Evolutionary conservation across 2,888 invertebrate genomes (phyloP), one percentile per base, ranked within the genome.

Genomic region (Oligia fasciuncula): DNA sequence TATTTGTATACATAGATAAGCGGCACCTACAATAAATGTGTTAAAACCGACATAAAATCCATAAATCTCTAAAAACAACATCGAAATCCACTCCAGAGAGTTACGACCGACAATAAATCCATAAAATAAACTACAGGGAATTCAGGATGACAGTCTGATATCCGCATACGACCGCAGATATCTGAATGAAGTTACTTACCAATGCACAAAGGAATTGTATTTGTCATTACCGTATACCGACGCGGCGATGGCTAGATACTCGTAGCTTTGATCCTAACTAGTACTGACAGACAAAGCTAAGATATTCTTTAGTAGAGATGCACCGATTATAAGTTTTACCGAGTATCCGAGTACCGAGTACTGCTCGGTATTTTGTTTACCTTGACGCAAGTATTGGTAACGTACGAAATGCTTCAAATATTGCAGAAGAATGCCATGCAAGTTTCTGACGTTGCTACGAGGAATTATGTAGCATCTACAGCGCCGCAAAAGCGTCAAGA

Each of bases 121-220:
- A 51, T 49, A 54, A 65, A 68, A 67, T 76, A 76, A 73, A 65
- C 57, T 71, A 66, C 13, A n/a, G 13, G 11, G n/a, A 66, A n/a
- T 57, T 35, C 2, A 29, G 3, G 13, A 68, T 49, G 60, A 75
- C 62, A 73, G 49, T 3, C 46, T 40, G 17, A 51, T 73, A 74
- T 72, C 67, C 57, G 72, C 65, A 86, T 60, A 29, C 35, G n/a
- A 11, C 54, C 13, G 67, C 23, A 85, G 40, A 72, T 65, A 71
- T 81, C 65, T 46, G 35, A 46, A 68, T 68, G 57, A 76, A 76
- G 40, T 66, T 70, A 67, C 79, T 78, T 74, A 60, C 74, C 73
- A 76, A 74, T 76, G 74, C 87, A 70, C 76, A 73, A 74, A 82
- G 66, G 70, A 76, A 75, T 84, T 75, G 2, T 77, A 69, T 69